Base-by-base conservation (phyloP, 1,140 invertebrate genomes). In the Saccostrea echinata region DNA sequence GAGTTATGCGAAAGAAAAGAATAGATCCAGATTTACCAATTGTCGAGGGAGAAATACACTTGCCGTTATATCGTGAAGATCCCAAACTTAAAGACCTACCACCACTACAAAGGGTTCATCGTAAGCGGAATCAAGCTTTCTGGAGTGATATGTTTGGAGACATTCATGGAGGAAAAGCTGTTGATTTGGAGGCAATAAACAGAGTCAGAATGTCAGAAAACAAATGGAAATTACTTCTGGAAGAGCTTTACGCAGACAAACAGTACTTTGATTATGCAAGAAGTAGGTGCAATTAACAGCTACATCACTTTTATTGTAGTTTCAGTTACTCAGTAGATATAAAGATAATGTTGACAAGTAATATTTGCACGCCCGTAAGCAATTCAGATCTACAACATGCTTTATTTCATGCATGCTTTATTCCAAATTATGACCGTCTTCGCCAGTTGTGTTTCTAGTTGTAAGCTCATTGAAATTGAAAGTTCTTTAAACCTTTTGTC, bases 201-300 rank as follows among this genome's bases (percentile, higher is more conserved):
- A 88, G 85, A 84, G 76, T 68, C 33, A 71, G 80, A 53, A 71
- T 89, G 68, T 85, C 90, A n/a, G 92, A 93, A 76, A 90, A 89
- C 81, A 88, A 89, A 61, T 91, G 90, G 90, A 90, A 85, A 35
- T 88, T 88, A 24, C 88, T 92, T 52, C 88, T 93, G 16, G 91
- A 92, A 61, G 92, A 93, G 83, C 82, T 93, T 1, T 93, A 93
- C 84, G 86, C 84, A 24, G 92, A 93, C 86, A 93, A 93, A 85
- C 91, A 91, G 86, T 93, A 91, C 87, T 91, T 93, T 76, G 92
- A 93, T 85, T 92, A 93, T 61, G 86, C 88, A 13, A 90, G 88
- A 85, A 81, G 92, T 92, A 89, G 84, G 90, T 89, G 21, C 51
- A 68, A 16, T 35, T 30, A 30, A 35, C 3, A 33, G 11, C 21